Base-by-base conservation (phyloP, 1,140 invertebrate genomes). In the Macrotrachela quadricornifera region DNA sequence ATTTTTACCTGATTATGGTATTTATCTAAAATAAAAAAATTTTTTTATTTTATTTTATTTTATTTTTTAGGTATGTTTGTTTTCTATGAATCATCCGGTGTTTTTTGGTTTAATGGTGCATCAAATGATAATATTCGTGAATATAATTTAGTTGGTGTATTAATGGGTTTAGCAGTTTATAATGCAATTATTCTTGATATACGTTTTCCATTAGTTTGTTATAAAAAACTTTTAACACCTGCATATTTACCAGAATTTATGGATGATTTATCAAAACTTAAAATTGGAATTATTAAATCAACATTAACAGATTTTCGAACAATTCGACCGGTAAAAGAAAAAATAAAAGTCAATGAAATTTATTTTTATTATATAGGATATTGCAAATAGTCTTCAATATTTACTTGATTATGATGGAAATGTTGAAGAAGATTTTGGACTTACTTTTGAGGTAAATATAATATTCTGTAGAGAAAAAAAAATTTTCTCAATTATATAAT, bases 151-250 rank as follows among this genome's bases (percentile, higher is more conserved):
- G 65, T 70, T 49, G 69, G 69, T 51, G 67, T 69, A 42, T 38
- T 79, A 46, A 79, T 79, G 78, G 78, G 78, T 10, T 60, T 79
- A 13, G 78, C 78, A 37, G 75, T 79, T 15, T 79, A 79, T 62
- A 79, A 79, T 61, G 77, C 75, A 53, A 79, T 78, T 57, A 79
- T 77, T 42, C 63, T 79, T 6, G 78, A 79, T 57, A 67, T 79
- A 14, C 71, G 75, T 46, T 79, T 79, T 59, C 78, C 78, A 9
- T 71, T 73, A 0, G 73, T 76, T 46, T 79, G 77, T 59, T 78
- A 76, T 61, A 70, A 75, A 57, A 79, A 79, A 60, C 62, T 78
- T 8, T 69, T 78, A 10, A 76, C 73, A 50, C 77, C 77, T 6
- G 75, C 77, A 11, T 76, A 78, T 0, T 75, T 78, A 2, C 77